Percentiles rank a stretch among this genome's conserved stretches.
phyloP scores from a whole-genome alignment of 2,113 vertebrate genomes.

The Oostethus manadensis region DNA sequence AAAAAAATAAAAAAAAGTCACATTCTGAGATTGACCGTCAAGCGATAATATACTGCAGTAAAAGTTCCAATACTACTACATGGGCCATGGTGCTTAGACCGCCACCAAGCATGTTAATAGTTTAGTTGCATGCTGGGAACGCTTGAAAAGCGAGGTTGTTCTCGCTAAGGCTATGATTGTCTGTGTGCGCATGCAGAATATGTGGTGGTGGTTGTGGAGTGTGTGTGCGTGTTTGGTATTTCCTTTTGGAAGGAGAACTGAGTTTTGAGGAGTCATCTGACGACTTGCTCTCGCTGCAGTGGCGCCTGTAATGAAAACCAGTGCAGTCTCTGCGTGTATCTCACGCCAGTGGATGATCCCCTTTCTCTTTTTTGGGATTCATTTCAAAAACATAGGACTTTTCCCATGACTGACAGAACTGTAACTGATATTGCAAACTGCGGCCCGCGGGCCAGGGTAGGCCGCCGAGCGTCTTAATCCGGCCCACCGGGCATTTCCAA shows the following conservation, averaged over 20 bases:
- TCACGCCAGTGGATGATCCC: constrained; percentile 27
- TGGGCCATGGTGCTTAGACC: neutral
- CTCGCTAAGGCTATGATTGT: constrained; percentile 22
- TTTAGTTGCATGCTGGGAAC: constrained; percentile 6
- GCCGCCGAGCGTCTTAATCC: too few relatives aligned
- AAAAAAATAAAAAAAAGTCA: neutral
- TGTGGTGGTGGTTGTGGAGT: constrained; percentile 3
- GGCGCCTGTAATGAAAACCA: constrained; percentile 64
- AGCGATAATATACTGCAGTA: neutral
- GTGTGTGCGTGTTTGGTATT: constrained; percentile 58
- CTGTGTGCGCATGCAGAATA: neutral
- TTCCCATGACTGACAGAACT: too few relatives aligned
- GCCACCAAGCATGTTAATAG: constrained; percentile 4
- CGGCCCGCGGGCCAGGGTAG: too few relatives aligned
- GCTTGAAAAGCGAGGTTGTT: constrained; percentile 32
- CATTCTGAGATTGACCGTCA: neutral
- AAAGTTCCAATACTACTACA: neutral
- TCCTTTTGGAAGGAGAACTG: constrained; percentile 65
- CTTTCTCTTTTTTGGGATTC: constrained; percentile 1
- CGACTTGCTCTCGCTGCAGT: constrained; percentile 51
- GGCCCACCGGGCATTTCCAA: too few relatives aligned
- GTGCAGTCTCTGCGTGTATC: constrained; percentile 34
- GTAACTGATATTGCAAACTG: too few relatives aligned
- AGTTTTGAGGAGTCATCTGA: constrained; percentile 61
- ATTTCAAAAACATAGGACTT: neutral